Percentiles rank a stretch among this genome's conserved stretches.
Conservation (phyloP, 35 echinoderm and acorn worm species). For the Holothuria glaberrima region DNA sequence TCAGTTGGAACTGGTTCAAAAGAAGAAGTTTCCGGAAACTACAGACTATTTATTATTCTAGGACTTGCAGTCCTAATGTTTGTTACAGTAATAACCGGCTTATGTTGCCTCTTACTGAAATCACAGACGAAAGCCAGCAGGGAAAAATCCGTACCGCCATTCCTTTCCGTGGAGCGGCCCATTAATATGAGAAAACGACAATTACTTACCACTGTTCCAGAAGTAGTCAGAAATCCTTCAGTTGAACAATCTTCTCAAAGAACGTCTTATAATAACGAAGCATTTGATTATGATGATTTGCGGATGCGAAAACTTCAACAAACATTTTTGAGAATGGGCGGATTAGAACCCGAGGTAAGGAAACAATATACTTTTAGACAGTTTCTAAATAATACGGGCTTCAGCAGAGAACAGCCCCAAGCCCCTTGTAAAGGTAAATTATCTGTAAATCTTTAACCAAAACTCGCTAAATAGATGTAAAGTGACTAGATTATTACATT, state of each 20-base stretch:
- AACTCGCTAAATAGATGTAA: too few relatives aligned
- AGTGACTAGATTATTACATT: too few relatives aligned
- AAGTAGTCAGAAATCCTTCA: neutral
- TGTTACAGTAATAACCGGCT: neutral
- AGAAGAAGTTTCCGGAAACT: neutral
- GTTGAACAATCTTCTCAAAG: neutral
- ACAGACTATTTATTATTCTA: neutral
- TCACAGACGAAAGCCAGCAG: neutral
- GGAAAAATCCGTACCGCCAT: neutral
- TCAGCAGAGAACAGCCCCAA: too few relatives aligned
- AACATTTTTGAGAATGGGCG: constrained; percentile 15
- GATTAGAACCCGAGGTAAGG: neutral
- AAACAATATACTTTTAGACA: too few relatives aligned
- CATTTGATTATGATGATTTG: constrained; percentile 2
- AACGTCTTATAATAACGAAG: neutral
- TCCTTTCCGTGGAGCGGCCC: neutral
- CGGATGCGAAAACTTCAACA: neutral
- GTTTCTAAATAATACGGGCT: too few relatives aligned
- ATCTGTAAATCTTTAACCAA: too few relatives aligned
- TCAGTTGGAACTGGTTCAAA: neutral
- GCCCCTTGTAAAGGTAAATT: too few relatives aligned
- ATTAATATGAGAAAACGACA: neutral
- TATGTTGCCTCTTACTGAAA: constrained; percentile 3
- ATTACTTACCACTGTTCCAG: neutral
- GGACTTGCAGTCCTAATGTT: neutral